These are phyloP conservation scores for Tillus elongatus DNA, from an alignment of 2,888 invertebrate species.

Conservation along the genomic window DNA sequence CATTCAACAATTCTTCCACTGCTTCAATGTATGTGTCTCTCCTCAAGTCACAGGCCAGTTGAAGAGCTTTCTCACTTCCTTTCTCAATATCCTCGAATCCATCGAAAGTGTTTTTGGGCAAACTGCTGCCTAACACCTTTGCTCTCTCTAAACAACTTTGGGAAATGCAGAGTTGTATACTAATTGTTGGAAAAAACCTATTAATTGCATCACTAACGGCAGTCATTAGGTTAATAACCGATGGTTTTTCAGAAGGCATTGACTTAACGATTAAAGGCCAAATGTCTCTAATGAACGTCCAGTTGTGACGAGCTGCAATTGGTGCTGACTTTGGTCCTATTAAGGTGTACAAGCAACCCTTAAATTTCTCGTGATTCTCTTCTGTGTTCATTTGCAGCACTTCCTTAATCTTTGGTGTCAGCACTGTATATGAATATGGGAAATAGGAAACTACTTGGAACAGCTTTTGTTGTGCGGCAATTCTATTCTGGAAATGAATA, in stretches of 20 bases:
- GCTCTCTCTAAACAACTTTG: conserved; percentile 46
- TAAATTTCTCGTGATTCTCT: conserved; percentile 58
- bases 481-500: conserved; percentile 47
- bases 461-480: conserved; percentile 57
- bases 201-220: conserved; percentile 47
- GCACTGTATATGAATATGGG: conserved; percentile 58
- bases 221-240: conserved; percentile 59
- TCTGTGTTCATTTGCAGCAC: conserved; percentile 53
- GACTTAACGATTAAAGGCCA: conserved; percentile 75
- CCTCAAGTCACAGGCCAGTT: conserved; percentile 42
- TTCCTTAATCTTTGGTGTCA: conserved; percentile 54
- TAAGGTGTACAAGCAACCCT: conserved; percentile 71
- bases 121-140: conserved; percentile 38
- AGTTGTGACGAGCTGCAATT: conserved; percentile 63
- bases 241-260: conserved; percentile 77
- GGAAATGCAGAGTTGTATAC: conserved; percentile 50
- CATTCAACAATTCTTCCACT: conserved; percentile 45
- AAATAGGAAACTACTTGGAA: conserved; percentile 54
- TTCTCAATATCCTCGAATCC: conserved; percentile 39
- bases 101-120: conserved; percentile 37
- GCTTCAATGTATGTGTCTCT: conserved; percentile 46
- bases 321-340: conserved; percentile 57
- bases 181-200: conserved; percentile 53
- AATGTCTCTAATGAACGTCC: conserved; percentile 58
- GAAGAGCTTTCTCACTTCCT: conserved; percentile 36